A percentile compares a stretch with the other conserved stretches of the same genome.
Conservation (phyloP, 2,113 vertebrate genomes). For the Malaclemys terrapin region DNA sequence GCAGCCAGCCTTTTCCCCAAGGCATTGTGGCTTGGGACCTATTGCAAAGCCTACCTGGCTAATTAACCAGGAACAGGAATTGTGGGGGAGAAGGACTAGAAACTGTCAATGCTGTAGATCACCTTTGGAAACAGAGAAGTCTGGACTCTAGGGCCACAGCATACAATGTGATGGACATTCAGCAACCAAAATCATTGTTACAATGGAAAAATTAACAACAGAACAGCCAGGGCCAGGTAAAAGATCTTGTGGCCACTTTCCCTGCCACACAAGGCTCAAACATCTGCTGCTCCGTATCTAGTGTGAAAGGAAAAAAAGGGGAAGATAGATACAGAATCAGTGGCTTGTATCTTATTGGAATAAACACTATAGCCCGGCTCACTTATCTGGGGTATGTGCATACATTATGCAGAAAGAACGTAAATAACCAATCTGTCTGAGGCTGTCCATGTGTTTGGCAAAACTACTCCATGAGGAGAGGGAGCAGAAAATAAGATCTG, state of each 20-base stretch:
- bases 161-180: neutral
- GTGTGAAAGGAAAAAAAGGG: neutral
- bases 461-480: neutral
- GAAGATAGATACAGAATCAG: neutral
- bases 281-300: neutral
- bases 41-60: neutral
- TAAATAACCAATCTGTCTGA: neutral
- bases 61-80: neutral
- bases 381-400: neutral
- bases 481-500: neutral
- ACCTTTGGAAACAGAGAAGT: neutral
- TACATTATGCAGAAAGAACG: neutral
- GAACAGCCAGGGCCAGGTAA: neutral
- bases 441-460: neutral
- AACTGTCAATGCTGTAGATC: neutral
- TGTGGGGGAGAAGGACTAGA: neutral
- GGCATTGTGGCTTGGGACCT: neutral
- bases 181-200: neutral
- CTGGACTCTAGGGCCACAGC: neutral
- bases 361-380: too few species aligned
- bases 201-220: neutral
- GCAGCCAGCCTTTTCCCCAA: neutral
- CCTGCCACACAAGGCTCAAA: neutral
- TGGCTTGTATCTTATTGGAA: neutral
- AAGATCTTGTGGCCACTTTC: neutral